Evolutionary conservation across 2,888 invertebrate genomes (phyloP).

Genomic region (Agapostemon virescens): DNA sequence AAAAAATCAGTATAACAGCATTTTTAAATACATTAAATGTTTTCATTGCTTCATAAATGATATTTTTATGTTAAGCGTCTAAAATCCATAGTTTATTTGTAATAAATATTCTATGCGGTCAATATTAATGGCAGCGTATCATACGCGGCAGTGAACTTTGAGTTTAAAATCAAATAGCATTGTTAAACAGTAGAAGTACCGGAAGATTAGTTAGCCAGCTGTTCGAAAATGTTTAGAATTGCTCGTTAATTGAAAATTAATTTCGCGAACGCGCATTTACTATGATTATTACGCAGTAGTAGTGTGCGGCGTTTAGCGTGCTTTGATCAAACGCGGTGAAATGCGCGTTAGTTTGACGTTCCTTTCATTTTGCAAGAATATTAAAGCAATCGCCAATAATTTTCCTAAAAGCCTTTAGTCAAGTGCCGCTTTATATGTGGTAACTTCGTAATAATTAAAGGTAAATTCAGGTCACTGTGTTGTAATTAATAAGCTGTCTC

Average conservation of each 20-base stretch:
- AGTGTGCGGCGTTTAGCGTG: background rate
- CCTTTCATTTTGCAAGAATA: slow-evolving; percentile 29
- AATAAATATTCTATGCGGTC: background rate
- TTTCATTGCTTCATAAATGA: background rate
- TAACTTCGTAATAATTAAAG: slow-evolving; percentile 49
- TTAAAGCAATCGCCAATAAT: slow-evolving; percentile 44
- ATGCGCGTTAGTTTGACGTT: background rate
- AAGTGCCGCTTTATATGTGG: slow-evolving; percentile 18
- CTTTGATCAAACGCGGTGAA: slow-evolving; percentile 24
- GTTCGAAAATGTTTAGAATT: background rate
- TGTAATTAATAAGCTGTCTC: slow-evolving; percentile 50
- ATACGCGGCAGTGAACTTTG: background rate
- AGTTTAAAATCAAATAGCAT: background rate
- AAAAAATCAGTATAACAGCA: too few relatives aligned
- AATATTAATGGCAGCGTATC: background rate
- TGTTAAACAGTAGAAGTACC: background rate
- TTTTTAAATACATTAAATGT: too few relatives aligned
- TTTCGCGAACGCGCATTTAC: background rate
- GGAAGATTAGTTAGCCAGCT: background rate
- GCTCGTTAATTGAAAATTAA: background rate
- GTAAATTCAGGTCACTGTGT: slow-evolving; percentile 43
- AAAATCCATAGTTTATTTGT: background rate
- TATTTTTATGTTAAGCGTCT: background rate
- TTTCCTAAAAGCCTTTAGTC: slow-evolving; percentile 39
- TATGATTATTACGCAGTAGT: background rate